phyloP scores from a whole-genome alignment of 2,888 invertebrate species.

The Ypsolopha sequella region DNA sequence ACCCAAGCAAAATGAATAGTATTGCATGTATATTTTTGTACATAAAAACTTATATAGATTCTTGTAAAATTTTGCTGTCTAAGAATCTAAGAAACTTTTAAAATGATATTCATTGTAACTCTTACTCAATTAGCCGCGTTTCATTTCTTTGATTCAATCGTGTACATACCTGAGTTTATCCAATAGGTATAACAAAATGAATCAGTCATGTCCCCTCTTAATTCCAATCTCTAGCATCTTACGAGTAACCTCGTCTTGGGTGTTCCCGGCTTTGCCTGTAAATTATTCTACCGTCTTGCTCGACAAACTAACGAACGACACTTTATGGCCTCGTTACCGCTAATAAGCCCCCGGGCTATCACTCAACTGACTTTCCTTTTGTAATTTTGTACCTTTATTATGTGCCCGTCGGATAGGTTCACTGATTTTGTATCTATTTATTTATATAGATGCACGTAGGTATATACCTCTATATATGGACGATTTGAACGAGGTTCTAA shows the following conservation, averaged over 20 bases:
- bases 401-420: background rate
- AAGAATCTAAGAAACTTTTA: too few relatives aligned
- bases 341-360: constrained; percentile 25
- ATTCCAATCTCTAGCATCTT: background rate
- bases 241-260: constrained; percentile 1
- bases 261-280: constrained; percentile 13
- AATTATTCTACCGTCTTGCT: constrained; percentile 23
- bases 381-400: background rate
- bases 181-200: background rate
- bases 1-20: too few relatives aligned
- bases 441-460: background rate
- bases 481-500: too few relatives aligned
- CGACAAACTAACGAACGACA: constrained; percentile 15
- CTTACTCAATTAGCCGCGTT: too few relatives aligned
- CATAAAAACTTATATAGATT: too few relatives aligned
- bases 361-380: constrained; percentile 3
- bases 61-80: too few relatives aligned
- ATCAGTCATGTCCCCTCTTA: background rate
- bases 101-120: too few relatives aligned
- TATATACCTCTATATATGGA: too few relatives aligned
- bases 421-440: background rate
- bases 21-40: too few relatives aligned
- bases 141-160: too few relatives aligned
- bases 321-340: constrained; percentile 30
- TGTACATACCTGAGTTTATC: too few relatives aligned